Evolutionary conservation across 2,888 invertebrate species (phyloP).

Genomic region (Coremacera marginata): DNA sequence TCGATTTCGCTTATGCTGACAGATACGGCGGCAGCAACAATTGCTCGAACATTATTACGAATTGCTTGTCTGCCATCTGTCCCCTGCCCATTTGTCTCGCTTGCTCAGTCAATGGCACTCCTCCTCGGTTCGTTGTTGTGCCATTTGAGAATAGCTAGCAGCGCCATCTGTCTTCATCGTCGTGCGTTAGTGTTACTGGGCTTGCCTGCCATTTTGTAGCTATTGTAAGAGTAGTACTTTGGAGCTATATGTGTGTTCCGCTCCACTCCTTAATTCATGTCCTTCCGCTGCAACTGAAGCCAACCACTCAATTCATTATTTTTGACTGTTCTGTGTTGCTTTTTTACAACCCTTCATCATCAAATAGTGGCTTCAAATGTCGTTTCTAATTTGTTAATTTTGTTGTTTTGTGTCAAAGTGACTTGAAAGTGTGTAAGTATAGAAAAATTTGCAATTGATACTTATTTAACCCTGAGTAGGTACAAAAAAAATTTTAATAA

Average conservation of each 20-base stretch:
- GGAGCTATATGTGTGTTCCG: too few species aligned
- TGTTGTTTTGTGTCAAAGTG: too few species aligned
- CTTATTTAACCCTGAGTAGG: too few species aligned
- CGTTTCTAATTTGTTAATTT: too few species aligned
- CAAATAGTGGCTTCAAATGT: too few species aligned
- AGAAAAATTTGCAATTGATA: too few species aligned
- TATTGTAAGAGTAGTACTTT: too few species aligned
- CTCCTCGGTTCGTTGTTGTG: not conserved
- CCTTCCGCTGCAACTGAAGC: not conserved
- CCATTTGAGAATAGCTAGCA: not conserved
- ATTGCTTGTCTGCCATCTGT: not conserved
- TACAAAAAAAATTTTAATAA: too few species aligned
- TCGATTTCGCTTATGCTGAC: slow-evolving; percentile 19
- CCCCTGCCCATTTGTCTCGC: not conserved
- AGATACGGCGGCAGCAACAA: slow-evolving; percentile 17
- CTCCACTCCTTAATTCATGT: not conserved
- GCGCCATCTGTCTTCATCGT: slow-evolving; percentile 20
- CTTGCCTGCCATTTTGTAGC: not conserved
- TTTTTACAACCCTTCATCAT: too few species aligned
- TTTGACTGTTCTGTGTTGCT: not conserved
- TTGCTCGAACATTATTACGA: not conserved
- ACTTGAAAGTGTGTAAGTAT: too few species aligned
- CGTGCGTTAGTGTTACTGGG: too few species aligned
- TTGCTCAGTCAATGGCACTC: not conserved
- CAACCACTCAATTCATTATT: not conserved